Evolutionary conservation across 1,140 invertebrate genomes (phyloP), one percentile per base, ranked within the genome.

Genomic region (Tyrophagus putrescentiae): DNA sequence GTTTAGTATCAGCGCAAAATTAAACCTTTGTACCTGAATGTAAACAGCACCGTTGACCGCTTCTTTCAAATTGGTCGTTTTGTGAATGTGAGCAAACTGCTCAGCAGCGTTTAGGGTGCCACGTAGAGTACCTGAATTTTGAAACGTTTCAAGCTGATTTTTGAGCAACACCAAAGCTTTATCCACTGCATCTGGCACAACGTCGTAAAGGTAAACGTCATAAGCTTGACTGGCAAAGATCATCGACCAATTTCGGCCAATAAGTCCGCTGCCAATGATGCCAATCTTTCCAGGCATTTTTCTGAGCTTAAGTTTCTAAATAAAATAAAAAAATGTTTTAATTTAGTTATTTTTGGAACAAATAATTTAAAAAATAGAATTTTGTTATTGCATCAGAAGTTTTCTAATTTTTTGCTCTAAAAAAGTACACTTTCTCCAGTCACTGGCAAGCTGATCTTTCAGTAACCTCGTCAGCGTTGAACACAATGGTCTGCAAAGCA

Each of bases 161-260:
- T 80, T 71, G 41, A 94, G 85, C 65, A 86, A 80, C 23, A 74
- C 74, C 0, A 91, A 69, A n/a, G 65, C 64, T 44, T 76, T 78
- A 13, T 77, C 70, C 25, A 93, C 79, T 71, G 87, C 85, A 53
- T 83, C 75, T 11, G 79, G 75, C 27, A 84, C 73, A 33, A 89
- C 80, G 69, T 97, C 91, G 70, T 82, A 95, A 29, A 97, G 74
- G 3, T 73, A 73, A 11, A 95, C 89, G 69, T 84, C 73, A 70
- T 92, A 94, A 6, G 88, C 89, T 28, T 82, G 86, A n/a, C 84
- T 81, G 0, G 88, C 88, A 73, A 93, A 97, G 3, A 96, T 73
- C 89, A 96, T 94, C 0, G 90, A 82, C 87, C 89, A 97, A 67
- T 87, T 93, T 56, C 84, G 79, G 7, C 91, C 92, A 64, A 97